Evolutionary conservation across 1,140 invertebrate genomes (phyloP).

Genomic region (Ceratosolen fusciceps): DNA sequence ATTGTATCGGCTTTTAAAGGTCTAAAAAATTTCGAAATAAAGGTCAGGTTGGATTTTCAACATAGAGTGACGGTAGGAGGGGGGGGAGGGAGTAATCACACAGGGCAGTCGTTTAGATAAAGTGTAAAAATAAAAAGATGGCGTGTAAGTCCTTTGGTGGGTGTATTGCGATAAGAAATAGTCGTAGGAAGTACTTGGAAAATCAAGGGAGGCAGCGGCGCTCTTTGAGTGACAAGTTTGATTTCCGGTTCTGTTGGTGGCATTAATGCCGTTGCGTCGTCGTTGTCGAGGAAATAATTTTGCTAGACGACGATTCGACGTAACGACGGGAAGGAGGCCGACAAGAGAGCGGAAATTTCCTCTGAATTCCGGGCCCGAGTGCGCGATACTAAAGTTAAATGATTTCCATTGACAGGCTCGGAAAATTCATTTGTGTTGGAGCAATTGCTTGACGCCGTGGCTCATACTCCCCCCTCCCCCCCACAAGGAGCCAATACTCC

Average conservation of each 20-base stretch:
- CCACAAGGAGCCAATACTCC: not conserved
- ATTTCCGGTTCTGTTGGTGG: slow-evolving; percentile 51
- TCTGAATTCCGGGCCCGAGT: not conserved
- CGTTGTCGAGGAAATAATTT: slow-evolving; percentile 45
- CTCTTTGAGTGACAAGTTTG: slow-evolving; percentile 53
- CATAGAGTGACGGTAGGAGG: too few relatives aligned
- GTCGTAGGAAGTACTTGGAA: not conserved
- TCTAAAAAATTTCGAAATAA: too few relatives aligned
- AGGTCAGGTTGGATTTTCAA: too few relatives aligned
- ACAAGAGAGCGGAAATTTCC: slow-evolving; percentile 40
- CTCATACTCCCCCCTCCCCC: not conserved
- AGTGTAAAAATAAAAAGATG: not conserved
- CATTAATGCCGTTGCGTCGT: slow-evolving; percentile 34
- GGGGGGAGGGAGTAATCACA: too few relatives aligned
- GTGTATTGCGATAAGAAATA: slow-evolving; percentile 33
- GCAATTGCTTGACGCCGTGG: not conserved
- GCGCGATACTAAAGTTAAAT: slow-evolving; percentile 35
- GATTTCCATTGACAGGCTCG: slow-evolving; percentile 36
- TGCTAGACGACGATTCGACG: slow-evolving; percentile 34
- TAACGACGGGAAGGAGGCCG: not conserved
- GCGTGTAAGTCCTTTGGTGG: not conserved
- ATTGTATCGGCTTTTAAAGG: too few relatives aligned
- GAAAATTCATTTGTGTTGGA: slow-evolving; percentile 36
- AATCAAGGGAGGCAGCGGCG: not conserved
- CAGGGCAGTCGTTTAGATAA: not conserved